These are phyloP conservation scores for Furcula furcula DNA, from an alignment of 2,888 invertebrate genomes.

Conservation along the genomic window DNA sequence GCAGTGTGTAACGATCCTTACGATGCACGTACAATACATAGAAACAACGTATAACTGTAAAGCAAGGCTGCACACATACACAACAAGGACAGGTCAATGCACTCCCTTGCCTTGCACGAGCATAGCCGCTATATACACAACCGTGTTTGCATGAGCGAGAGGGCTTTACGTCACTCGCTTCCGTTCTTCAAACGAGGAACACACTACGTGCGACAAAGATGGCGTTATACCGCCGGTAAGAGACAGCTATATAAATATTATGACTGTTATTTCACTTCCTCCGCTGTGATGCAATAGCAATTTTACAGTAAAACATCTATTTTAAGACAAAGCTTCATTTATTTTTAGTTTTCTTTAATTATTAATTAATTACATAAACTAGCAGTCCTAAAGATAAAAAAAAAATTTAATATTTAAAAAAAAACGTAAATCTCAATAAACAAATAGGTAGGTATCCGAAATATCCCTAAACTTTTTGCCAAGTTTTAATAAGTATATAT, in stretches of 20 bases:
- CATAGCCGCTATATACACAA: slow-evolving; percentile 48
- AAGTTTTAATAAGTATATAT: too few relatives aligned
- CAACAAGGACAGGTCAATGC: slow-evolving; percentile 81
- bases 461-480: too few relatives aligned
- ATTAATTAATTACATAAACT: slow-evolving; percentile 12
- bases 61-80: slow-evolving; percentile 78
- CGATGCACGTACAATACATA: slow-evolving; percentile 68
- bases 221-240: slow-evolving; percentile 54
- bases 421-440: too few relatives aligned
- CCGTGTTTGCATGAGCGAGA: slow-evolving; percentile 43
- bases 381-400: too few relatives aligned
- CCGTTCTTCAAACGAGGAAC: slow-evolving; percentile 48
- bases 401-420: too few relatives aligned
- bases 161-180: slow-evolving; percentile 38
- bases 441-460: too few relatives aligned
- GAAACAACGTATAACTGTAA: slow-evolving; percentile 67
- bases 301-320: slow-evolving; percentile 71
- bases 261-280: slow-evolving; percentile 81
- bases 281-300: slow-evolving; percentile 76
- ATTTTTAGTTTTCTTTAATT: slow-evolving; percentile 46
- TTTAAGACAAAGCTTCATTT: slow-evolving; percentile 69
- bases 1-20: slow-evolving; percentile 66
- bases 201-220: slow-evolving; percentile 62
- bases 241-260: slow-evolving; percentile 77
- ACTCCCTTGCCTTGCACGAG: slow-evolving; percentile 78